A percentile compares a stretch with the other conserved stretches of the same genome.
Conservation (phyloP, 2,797 vertebrate species). For the Gymnoscopelus braueri region DNA sequence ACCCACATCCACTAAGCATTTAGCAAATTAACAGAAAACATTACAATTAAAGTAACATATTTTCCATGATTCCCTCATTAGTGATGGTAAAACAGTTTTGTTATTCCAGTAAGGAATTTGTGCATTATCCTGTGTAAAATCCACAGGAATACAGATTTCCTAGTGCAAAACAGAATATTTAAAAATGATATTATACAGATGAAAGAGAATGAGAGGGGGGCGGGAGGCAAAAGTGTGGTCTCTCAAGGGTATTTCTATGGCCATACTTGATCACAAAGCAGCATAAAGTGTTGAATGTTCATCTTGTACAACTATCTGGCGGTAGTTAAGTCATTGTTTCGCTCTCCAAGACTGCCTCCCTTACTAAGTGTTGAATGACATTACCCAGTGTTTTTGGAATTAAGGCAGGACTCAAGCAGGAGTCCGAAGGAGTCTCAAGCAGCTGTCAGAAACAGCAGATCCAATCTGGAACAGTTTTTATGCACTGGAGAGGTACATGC, state of each 20-base stretch:
- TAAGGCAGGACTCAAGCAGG: conserved; percentile 3
- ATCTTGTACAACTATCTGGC: conserved; percentile 2
- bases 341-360: background rate
- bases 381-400: conserved; percentile 14
- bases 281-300: conserved; percentile 32
- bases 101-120: conserved; percentile 25
- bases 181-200: too few relatives aligned
- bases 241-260: too few relatives aligned
- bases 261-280: conserved; percentile 22
- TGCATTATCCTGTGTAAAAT: conserved; percentile 32
- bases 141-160: conserved; percentile 5
- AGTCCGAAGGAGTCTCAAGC: too few relatives aligned
- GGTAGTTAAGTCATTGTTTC: conserved; percentile 8
- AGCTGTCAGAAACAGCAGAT: conserved; percentile 13
- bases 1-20: too few relatives aligned
- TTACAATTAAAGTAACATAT: background rate
- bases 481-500: background rate
- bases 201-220: conserved; percentile 6
- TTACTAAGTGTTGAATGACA: conserved; percentile 6
- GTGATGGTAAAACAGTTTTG: background rate
- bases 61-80: background rate
- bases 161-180: conserved; percentile 33
- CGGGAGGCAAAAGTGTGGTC: too few relatives aligned
- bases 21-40: too few relatives aligned
- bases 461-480: conserved; percentile 16